Percentiles rank a stretch among this genome's conserved stretches.
These are phyloP conservation scores for Mesorhabditis spiculigera DNA, from an alignment of 2,888 invertebrate species.

Conservation along the genomic window DNA sequence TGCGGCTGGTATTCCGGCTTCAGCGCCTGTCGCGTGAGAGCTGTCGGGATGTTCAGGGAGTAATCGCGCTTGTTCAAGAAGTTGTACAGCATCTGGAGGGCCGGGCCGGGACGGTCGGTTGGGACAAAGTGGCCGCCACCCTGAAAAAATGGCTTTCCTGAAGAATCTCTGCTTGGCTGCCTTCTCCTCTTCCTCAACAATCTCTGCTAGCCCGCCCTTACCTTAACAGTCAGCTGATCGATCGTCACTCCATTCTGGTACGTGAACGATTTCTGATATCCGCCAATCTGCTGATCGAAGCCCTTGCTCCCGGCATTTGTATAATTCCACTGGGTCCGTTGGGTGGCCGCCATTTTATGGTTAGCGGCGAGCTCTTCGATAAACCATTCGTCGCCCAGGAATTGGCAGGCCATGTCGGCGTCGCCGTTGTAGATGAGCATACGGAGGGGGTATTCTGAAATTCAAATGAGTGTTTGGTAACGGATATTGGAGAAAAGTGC, in stretches of 20 bases:
- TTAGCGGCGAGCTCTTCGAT: constrained; percentile 38
- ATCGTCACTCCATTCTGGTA: constrained; percentile 24
- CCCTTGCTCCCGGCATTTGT: constrained; percentile 15
- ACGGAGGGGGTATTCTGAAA: constrained; percentile 22
- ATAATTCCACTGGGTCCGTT: constrained; percentile 41
- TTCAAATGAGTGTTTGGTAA: neutral
- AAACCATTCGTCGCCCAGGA: constrained; percentile 53
- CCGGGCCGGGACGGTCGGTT: constrained; percentile 76
- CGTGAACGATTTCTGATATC: constrained; percentile 40
- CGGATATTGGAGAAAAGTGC: too few species aligned
- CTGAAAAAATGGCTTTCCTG: constrained; percentile 41
- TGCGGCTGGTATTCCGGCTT: constrained; percentile 21
- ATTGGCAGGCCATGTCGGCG: constrained; percentile 51
- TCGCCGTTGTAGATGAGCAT: constrained; percentile 52
- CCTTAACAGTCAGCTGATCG: constrained; percentile 42
- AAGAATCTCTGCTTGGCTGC: neutral
- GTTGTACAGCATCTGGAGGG: constrained; percentile 72
- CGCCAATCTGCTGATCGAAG: constrained; percentile 39
- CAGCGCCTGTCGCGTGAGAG: constrained; percentile 31
- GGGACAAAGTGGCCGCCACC: constrained; percentile 79
- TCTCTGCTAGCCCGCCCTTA: constrained; percentile 1
- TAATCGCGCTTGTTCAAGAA: constrained; percentile 60
- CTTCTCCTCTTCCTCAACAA: constrained; percentile 65
- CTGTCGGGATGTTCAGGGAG: constrained; percentile 26
- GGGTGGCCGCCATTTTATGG: constrained; percentile 22